Conservation (phyloP, 2,113 vertebrate species). For the Caretta caretta region DNA sequence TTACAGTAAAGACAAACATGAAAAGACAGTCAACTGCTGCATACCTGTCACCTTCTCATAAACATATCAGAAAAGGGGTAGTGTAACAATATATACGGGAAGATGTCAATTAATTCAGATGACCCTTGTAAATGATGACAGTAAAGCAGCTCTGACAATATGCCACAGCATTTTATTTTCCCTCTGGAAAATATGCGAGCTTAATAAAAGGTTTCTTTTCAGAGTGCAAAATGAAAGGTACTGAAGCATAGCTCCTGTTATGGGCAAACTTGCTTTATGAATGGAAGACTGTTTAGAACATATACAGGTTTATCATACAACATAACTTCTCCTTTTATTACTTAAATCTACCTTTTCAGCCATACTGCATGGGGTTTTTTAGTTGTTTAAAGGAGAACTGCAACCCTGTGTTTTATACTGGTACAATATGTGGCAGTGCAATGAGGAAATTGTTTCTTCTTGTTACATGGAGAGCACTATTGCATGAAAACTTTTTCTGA, state of each 20-base stretch:
- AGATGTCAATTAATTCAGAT: constrained; percentile 80
- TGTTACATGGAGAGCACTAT: constrained; percentile 47
- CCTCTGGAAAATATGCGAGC: constrained; percentile 76
- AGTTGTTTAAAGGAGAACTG: constrained; percentile 9
- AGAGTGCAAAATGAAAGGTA: constrained; percentile 74
- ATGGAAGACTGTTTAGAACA: constrained; percentile 53
- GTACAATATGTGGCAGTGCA: constrained; percentile 37
- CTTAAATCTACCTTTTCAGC: constrained; percentile 36
- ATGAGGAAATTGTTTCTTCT: constrained; percentile 37
- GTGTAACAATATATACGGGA: constrained; percentile 62
- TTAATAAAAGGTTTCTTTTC: constrained; percentile 74
- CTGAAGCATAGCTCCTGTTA: constrained; percentile 72
- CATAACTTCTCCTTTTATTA: not conserved
- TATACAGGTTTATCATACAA: constrained; percentile 51
- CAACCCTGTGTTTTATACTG: constrained; percentile 23
- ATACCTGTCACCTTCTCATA: constrained; percentile 64
- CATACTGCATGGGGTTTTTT: not conserved
- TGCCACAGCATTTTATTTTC: constrained; percentile 67
- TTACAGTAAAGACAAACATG: constrained; percentile 40
- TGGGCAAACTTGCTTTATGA: constrained; percentile 68
- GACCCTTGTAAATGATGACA: constrained; percentile 81
- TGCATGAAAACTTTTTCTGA: constrained; percentile 70
- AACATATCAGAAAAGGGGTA: constrained; percentile 62
- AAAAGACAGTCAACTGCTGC: constrained; percentile 62
- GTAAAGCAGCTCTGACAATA: constrained; percentile 75